Percentiles rank a stretch among this genome's conserved stretches.
Evolutionary conservation across 2,113 vertebrate genomes (phyloP).

Genomic region (Proteles cristata): DNA sequence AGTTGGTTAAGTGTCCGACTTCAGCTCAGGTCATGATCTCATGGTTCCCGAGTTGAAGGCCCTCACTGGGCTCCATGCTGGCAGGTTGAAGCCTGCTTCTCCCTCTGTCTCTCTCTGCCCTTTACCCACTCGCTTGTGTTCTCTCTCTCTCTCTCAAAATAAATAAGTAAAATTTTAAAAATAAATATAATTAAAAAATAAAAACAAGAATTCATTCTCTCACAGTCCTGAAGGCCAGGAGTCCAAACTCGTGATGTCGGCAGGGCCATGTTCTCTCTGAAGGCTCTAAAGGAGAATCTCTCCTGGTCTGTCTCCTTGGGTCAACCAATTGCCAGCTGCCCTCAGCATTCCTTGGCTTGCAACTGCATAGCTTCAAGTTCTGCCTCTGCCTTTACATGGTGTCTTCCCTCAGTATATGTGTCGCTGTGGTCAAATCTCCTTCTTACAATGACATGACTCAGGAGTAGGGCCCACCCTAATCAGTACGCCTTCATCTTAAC

Average conservation of each 20-base stretch:
- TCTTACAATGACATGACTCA: not conserved
- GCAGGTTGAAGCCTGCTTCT: too few species aligned
- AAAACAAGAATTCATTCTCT: not conserved
- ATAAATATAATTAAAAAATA: not conserved
- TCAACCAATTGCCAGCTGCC: not conserved
- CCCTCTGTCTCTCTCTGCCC: too few species aligned
- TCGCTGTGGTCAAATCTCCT: not conserved
- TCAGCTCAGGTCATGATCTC: too few species aligned
- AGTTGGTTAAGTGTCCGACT: too few species aligned
- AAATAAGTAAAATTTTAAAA: too few species aligned
- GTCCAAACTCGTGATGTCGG: not conserved
- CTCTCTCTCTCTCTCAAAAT: too few species aligned
- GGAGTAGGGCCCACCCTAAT: not conserved
- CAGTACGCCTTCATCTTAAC: not conserved
- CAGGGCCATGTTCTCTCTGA: not conserved
- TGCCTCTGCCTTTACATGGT: not conserved
- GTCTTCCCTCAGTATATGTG: not conserved
- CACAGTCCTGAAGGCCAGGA: not conserved
- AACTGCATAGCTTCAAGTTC: not conserved
- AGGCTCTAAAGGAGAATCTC: not conserved
- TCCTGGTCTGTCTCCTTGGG: not conserved
- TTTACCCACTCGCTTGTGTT: too few species aligned
- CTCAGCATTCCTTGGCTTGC: not conserved
- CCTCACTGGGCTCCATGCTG: too few species aligned
- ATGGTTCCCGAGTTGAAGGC: too few species aligned